A percentile compares a stretch with the other conserved stretches of the same genome.
phyloP scores from a whole-genome alignment of 2,113 vertebrate species.

The Dolichallabes microphthalmus region DNA sequence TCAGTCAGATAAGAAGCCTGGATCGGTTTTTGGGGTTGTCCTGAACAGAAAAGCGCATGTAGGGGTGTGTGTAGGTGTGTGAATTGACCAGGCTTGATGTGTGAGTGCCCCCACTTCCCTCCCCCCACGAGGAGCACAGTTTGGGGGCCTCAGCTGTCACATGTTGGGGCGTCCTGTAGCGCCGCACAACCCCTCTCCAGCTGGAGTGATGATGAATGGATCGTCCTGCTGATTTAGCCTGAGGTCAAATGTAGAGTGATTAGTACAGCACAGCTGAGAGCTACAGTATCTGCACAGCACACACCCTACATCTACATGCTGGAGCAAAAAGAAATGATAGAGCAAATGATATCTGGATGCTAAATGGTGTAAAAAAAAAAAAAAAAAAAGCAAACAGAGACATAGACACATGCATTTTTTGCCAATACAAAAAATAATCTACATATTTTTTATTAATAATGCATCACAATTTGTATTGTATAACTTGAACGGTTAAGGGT shows the following conservation, averaged over 20 bases:
- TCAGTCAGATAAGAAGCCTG: slow-evolving; percentile 36
- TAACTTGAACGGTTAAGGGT: background rate
- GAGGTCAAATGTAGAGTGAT: slow-evolving; percentile 55
- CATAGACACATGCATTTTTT: background rate
- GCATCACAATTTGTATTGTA: background rate
- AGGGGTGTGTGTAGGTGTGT: slow-evolving; percentile 41
- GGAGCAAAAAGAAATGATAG: background rate
- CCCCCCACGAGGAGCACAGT: slow-evolving; percentile 21
- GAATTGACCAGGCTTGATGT: slow-evolving; percentile 17
- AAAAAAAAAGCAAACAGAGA: background rate
- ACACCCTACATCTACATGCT: slow-evolving; percentile 28
- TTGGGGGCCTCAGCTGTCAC: slow-evolving; percentile 55
- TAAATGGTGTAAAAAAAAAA: background rate
- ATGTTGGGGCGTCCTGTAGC: slow-evolving; percentile 48
- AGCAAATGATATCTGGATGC: background rate
- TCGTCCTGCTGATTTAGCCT: slow-evolving; percentile 49
- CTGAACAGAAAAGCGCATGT: slow-evolving; percentile 17
- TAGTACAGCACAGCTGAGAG: slow-evolving; percentile 56
- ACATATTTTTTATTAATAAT: background rate
- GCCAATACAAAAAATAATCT: background rate
- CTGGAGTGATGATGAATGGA: slow-evolving; percentile 55
- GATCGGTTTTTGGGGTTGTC: slow-evolving; percentile 23
- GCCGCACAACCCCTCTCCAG: slow-evolving; percentile 56
- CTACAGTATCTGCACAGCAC: slow-evolving; percentile 37
- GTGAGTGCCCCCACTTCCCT: background rate